Evolutionary conservation across 2,113 vertebrate species (phyloP).

Genomic region (Colistium nudipinnis): DNA sequence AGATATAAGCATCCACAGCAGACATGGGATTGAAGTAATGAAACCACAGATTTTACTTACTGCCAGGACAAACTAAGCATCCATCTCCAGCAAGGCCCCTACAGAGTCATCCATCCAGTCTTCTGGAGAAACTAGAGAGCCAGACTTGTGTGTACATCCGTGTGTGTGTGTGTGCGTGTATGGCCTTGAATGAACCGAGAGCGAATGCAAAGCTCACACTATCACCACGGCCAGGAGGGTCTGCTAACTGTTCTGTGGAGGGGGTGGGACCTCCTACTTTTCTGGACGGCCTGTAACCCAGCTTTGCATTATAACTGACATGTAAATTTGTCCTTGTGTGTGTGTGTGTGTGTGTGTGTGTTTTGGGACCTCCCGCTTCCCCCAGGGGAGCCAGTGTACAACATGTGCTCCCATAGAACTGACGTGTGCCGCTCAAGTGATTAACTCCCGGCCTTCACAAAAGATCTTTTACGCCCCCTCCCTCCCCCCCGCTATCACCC

Average conservation of each 20-base stretch:
- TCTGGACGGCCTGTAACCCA: constrained; percentile 45
- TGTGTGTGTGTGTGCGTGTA: constrained; percentile 6
- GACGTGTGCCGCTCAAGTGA: constrained; percentile 81
- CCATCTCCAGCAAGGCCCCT: constrained; percentile 63
- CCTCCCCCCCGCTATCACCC: constrained; percentile 56
- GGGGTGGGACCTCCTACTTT: constrained; percentile 67
- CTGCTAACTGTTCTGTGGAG: constrained; percentile 59
- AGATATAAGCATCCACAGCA: constrained; percentile 59
- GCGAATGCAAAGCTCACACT: constrained; percentile 55
- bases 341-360: constrained; percentile 48
- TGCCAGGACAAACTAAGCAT: constrained; percentile 70
- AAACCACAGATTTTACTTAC: constrained; percentile 78
- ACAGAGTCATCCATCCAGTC: constrained; percentile 65
- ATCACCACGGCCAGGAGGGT: constrained; percentile 51
- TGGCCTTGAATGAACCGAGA: constrained; percentile 50
- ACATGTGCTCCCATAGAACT: constrained; percentile 77
- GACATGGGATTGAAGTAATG: constrained; percentile 51
- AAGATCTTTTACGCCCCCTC: constrained; percentile 67
- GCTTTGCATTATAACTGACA: constrained; percentile 80
- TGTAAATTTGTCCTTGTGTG: constrained; percentile 64
- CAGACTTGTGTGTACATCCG: constrained; percentile 9
- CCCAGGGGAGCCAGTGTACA: constrained; percentile 71
- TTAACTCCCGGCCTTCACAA: constrained; percentile 78
- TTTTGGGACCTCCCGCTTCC: constrained; percentile 53
- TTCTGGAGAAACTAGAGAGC: constrained; percentile 34